Evolutionary conservation across 92 coral and sea anemone species (phyloP).

Genomic region (Scolanthus callimorphus): DNA sequence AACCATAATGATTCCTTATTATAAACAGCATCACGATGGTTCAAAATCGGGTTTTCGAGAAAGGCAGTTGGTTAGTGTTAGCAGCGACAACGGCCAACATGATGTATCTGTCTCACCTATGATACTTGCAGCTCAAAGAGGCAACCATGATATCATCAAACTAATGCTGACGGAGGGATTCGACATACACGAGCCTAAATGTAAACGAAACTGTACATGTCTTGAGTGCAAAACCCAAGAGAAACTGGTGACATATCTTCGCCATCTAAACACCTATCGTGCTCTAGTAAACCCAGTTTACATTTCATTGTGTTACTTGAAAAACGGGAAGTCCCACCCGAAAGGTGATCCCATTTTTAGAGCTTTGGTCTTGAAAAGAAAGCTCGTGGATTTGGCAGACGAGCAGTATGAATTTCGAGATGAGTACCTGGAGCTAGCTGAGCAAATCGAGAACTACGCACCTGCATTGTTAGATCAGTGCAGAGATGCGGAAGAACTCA

Average conservation of each 20-base stretch:
- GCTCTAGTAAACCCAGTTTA: conserved; percentile 81
- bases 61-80: not conserved
- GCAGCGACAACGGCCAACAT: not conserved
- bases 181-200: conserved; percentile 57
- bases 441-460: conserved; percentile 74
- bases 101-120: conserved; percentile 68
- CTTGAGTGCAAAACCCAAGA: conserved; percentile 22
- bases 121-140: conserved; percentile 69
- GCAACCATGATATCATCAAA: conserved; percentile 63
- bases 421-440: conserved; percentile 59
- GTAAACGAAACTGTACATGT: conserved; percentile 34
- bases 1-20: conserved; percentile 42
- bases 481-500: conserved; percentile 67
- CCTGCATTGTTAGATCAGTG: conserved; percentile 65
- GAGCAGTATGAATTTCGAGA: conserved; percentile 70
- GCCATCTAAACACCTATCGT: conserved; percentile 64
- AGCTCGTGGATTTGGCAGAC: conserved; percentile 38
- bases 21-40: conserved; percentile 15
- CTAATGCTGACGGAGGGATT: conserved; percentile 64
- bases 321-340: not conserved
- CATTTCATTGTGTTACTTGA: conserved; percentile 36
- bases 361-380: conserved; percentile 55
- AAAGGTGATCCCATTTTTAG: conserved; percentile 65
- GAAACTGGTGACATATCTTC: conserved; percentile 66
- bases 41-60: not conserved